Percentiles rank a stretch among this genome's conserved stretches.
Conservation (phyloP, 2,113 vertebrate genomes). For the Polypterus senegalus region DNA sequence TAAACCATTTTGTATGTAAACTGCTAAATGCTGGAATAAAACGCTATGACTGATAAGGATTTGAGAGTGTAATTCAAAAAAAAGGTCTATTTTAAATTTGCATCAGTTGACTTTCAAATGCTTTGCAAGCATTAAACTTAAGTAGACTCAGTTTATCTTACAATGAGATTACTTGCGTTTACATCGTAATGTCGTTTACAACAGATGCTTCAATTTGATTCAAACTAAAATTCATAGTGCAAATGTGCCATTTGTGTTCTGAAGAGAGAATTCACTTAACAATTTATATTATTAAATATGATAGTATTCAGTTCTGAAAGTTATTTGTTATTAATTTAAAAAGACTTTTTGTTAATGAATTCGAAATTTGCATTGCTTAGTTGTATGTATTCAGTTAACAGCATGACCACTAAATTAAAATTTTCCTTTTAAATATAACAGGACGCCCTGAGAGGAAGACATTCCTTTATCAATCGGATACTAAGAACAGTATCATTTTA, state of each 20-base stretch:
- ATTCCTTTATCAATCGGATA: background rate
- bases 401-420: background rate
- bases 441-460: background rate
- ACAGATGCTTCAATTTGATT: no score
- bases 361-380: background rate
- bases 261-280: background rate
- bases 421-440: background rate
- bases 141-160: no score
- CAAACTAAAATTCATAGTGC: no score
- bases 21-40: no score
- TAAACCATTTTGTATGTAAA: no score
- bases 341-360: background rate
- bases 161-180: no score
- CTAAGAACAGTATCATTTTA: background rate
- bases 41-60: no score
- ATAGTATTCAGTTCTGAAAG: background rate
- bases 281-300: background rate
- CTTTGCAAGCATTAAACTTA: no score
- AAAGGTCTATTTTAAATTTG: no score
- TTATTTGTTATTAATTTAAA: background rate
- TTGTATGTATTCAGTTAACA: background rate
- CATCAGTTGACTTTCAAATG: no score
- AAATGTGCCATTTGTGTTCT: background rate
- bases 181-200: no score
- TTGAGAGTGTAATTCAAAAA: no score